phyloP scores from a whole-genome alignment of 2,797 vertebrate genomes.

The Mycteria americana region DNA sequence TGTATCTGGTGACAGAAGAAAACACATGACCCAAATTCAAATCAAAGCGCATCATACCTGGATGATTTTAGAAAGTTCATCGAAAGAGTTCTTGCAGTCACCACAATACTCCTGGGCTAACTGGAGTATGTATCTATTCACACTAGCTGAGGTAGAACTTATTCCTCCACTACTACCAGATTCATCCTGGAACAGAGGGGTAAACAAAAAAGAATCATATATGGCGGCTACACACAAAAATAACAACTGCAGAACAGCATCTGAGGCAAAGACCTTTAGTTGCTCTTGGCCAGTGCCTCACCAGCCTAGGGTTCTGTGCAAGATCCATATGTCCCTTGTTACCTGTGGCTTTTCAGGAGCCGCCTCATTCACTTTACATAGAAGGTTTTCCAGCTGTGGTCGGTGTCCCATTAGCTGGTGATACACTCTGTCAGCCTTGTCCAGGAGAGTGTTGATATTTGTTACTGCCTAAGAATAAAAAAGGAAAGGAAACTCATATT shows the following conservation, averaged over 20 bases:
- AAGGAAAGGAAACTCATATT: background rate
- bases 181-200: conserved; percentile 84
- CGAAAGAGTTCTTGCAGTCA: conserved; percentile 97
- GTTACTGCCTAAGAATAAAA: conserved; percentile 86
- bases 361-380: conserved; percentile 97
- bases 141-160: conserved; percentile 91
- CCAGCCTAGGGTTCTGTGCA: background rate
- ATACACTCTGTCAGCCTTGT: conserved; percentile 97
- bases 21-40: background rate
- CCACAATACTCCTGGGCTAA: conserved; percentile 97
- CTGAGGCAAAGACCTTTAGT: background rate
- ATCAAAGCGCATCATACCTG: conserved; percentile 78
- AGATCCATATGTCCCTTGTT: background rate
- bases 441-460: conserved; percentile 96
- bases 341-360: conserved; percentile 98
- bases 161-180: conserved; percentile 87
- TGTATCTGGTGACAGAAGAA: background rate
- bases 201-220: background rate
- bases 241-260: background rate
- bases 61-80: conserved; percentile 98
- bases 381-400: conserved; percentile 92
- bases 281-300: background rate
- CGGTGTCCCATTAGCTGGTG: conserved; percentile 98
- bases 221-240: background rate
- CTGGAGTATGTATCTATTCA: conserved; percentile 97